Evolutionary conservation across 2,113 vertebrate genomes (phyloP).

Genomic region (Rallus limicola): DNA sequence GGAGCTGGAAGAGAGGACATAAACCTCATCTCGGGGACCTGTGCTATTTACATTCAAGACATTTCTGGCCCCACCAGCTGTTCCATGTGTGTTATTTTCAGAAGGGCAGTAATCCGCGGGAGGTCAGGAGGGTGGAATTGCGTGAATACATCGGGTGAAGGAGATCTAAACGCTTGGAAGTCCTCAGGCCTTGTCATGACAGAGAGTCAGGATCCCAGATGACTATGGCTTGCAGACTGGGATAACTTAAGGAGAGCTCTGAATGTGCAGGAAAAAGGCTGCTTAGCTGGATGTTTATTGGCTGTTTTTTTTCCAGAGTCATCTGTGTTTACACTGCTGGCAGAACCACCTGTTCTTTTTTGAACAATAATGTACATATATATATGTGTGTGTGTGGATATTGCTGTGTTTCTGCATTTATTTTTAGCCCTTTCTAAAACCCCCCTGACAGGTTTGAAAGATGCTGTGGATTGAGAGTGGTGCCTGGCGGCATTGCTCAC

Average conservation of each 20-base stretch:
- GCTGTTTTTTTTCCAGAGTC: conserved; percentile 15
- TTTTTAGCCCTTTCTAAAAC: conserved; percentile 63
- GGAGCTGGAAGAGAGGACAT: not conserved
- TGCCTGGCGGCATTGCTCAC: conserved; percentile 45
- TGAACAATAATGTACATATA: conserved; percentile 7
- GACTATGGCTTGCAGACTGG: not conserved
- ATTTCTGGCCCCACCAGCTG: conserved; percentile 71
- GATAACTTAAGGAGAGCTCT: not conserved
- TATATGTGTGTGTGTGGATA: not conserved
- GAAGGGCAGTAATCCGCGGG: conserved; percentile 62
- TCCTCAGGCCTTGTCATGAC: conserved; percentile 1
- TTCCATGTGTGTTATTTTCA: conserved; percentile 74
- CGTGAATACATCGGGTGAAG: conserved; percentile 49
- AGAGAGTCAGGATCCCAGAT: not conserved
- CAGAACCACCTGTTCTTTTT: conserved; percentile 46
- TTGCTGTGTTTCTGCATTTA: conserved; percentile 54
- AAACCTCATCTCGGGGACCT: not conserved
- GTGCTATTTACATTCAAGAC: conserved; percentile 65
- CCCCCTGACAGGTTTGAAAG: conserved; percentile 31
- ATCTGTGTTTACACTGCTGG: conserved; percentile 15
- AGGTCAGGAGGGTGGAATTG: conserved; percentile 63
- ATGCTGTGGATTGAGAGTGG: conserved; percentile 38
- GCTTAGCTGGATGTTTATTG: not conserved
- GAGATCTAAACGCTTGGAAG: conserved; percentile 1
- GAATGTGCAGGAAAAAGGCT: not conserved